A percentile compares a stretch with the other conserved stretches of the same genome.
Conservation (phyloP, 2,888 invertebrate species). For the Coenonympha glycerion region DNA sequence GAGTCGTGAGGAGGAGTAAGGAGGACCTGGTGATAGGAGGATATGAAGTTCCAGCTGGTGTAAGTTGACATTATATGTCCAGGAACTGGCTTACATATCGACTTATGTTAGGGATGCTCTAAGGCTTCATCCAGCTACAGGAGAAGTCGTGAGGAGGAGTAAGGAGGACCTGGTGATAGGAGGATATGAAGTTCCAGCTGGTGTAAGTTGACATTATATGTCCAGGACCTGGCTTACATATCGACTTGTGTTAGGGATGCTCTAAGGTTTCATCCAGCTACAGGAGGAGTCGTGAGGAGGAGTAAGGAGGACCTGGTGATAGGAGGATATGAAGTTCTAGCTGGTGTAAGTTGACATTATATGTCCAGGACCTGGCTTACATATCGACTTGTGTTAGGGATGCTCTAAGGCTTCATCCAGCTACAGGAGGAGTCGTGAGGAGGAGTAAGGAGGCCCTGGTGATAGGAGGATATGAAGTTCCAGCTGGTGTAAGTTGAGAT, state of each 20-base stretch:
- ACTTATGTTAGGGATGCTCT: conserved; percentile 55
- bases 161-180: conserved; percentile 47
- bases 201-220: conserved; percentile 43
- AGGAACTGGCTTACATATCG: conserved; percentile 18
- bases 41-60: conserved; percentile 62
- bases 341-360: conserved; percentile 49
- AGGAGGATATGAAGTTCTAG: conserved; percentile 60
- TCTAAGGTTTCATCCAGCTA: conserved; percentile 59
- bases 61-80: conserved; percentile 34
- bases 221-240: conserved; percentile 15
- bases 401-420: conserved; percentile 59
- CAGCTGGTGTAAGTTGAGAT: conserved; percentile 55
- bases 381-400: conserved; percentile 50
- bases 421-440: conserved; percentile 61
- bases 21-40: conserved; percentile 53
- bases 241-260: conserved; percentile 53
- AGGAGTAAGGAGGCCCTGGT: conserved; percentile 45
- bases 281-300: conserved; percentile 61
- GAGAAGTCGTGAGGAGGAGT: conserved; percentile 59
- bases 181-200: conserved; percentile 61
- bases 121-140: conserved; percentile 62
- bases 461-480: conserved; percentile 60
- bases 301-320: conserved; percentile 46
- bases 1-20: conserved; percentile 54
- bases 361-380: conserved; percentile 14